A percentile compares a stretch with the other conserved stretches of the same genome.
Conservation (phyloP, 2,888 invertebrate genomes). For the Drosophila rubida region DNA sequence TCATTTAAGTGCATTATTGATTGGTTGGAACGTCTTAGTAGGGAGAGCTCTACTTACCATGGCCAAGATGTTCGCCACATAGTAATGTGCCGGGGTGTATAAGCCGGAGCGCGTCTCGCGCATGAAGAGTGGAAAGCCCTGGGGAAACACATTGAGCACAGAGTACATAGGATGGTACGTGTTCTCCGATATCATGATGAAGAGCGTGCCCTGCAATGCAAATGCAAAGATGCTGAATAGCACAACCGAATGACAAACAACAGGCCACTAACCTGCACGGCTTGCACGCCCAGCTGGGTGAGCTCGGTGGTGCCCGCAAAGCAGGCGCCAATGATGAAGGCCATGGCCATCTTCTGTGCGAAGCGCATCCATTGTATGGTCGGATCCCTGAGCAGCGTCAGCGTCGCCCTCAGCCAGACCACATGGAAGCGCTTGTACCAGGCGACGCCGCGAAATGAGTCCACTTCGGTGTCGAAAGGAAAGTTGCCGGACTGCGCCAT, state of each 20-base stretch:
- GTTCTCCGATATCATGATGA: slow-evolving; percentile 95
- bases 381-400: slow-evolving; percentile 92
- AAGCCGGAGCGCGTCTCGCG: slow-evolving; percentile 93
- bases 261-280: slow-evolving; percentile 86
- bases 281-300: slow-evolving; percentile 93
- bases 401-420: slow-evolving; percentile 90
- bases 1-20: no score
- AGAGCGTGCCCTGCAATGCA: slow-evolving; percentile 89
- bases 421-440: slow-evolving; percentile 91
- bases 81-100: slow-evolving; percentile 92
- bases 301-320: slow-evolving; percentile 90
- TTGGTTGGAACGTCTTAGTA: neutral
- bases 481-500: slow-evolving; percentile 86
- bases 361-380: slow-evolving; percentile 91
- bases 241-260: neutral
- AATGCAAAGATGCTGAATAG: neutral
- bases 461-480: slow-evolving; percentile 82
- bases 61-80: slow-evolving; percentile 91
- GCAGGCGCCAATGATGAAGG: slow-evolving; percentile 92
- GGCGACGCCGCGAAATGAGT: slow-evolving; percentile 86
- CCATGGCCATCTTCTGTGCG: slow-evolving; percentile 92
- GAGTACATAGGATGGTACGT: slow-evolving; percentile 97
- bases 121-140: slow-evolving; percentile 91
- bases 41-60: slow-evolving; percentile 87
- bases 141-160: slow-evolving; percentile 93